Percentiles rank a stretch among this genome's conserved stretches.
These are phyloP conservation scores for Lytechinus variegatus DNA, from an alignment of 35 echinoderm and acorn worm species.

Conservation along the genomic window DNA sequence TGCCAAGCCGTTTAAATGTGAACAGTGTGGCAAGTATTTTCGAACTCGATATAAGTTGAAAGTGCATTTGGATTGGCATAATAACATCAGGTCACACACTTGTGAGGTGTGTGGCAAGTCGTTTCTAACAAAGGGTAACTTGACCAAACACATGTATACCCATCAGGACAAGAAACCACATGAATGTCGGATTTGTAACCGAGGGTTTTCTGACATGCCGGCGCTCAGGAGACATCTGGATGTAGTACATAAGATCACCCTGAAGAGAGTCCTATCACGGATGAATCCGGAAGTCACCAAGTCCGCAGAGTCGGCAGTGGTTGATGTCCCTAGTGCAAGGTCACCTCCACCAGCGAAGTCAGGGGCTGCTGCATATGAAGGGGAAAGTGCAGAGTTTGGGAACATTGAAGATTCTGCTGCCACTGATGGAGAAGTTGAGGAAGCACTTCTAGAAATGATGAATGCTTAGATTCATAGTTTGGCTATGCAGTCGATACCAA, in stretches of 20 bases:
- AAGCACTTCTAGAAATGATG: constrained; percentile 1
- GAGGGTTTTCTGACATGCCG: neutral
- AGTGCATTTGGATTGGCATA: neutral
- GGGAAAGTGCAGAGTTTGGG: neutral
- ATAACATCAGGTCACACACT: neutral
- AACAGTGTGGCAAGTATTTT: neutral
- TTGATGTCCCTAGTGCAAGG: neutral
- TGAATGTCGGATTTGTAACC: neutral
- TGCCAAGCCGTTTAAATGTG: neutral
- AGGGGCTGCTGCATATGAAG: neutral
- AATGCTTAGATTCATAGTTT: neutral
- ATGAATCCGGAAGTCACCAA: neutral
- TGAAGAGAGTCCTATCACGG: neutral
- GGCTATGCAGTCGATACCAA: no score
- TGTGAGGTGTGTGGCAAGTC: neutral
- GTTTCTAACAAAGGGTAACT: neutral
- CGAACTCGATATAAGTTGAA: neutral
- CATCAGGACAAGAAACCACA: neutral
- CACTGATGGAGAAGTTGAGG: neutral
- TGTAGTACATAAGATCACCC: constrained; percentile 1
- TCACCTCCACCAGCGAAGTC: neutral
- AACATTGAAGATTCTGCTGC: neutral
- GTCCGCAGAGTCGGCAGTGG: neutral
- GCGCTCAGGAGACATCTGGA: neutral
- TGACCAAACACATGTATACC: neutral